Conservation (phyloP, 2,797 vertebrate species). For the Enteromius thamalakanensis region DNA sequence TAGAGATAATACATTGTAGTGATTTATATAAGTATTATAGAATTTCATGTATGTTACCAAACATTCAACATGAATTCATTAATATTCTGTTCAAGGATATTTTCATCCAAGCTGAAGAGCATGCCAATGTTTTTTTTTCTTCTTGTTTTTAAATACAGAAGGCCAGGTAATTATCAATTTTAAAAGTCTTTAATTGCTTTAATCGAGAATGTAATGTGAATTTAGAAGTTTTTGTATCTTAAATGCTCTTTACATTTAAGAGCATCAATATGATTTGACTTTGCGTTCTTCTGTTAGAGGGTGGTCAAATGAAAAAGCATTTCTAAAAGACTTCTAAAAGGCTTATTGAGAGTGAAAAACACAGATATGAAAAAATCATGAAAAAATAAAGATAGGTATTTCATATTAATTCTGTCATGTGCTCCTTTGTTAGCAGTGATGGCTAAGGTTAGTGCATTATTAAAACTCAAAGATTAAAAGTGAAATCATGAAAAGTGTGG, state of each 20-base stretch:
- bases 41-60: not conserved
- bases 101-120: not conserved
- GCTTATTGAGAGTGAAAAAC: not conserved
- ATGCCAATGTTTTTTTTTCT: not conserved
- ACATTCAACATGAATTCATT: not conserved
- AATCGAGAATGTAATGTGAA: not conserved
- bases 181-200: constrained; percentile 4
- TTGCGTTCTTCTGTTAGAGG: not conserved
- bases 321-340: constrained; percentile 1
- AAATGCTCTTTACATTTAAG: not conserved
- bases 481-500: constrained; percentile 52
- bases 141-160: not conserved
- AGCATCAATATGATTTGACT: constrained; percentile 8
- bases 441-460: constrained; percentile 62
- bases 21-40: not conserved
- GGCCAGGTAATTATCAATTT: not conserved
- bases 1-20: not conserved
- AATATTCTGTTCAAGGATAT: not conserved
- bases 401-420: constrained; percentile 53
- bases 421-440: constrained; percentile 51
- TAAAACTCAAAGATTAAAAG: constrained; percentile 59
- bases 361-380: not conserved
- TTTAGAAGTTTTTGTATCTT: not conserved
- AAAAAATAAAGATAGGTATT: constrained; percentile 4
- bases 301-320: not conserved